Conservation (phyloP, 2,113 vertebrate genomes). For the Chionodraco myersi region DNA sequence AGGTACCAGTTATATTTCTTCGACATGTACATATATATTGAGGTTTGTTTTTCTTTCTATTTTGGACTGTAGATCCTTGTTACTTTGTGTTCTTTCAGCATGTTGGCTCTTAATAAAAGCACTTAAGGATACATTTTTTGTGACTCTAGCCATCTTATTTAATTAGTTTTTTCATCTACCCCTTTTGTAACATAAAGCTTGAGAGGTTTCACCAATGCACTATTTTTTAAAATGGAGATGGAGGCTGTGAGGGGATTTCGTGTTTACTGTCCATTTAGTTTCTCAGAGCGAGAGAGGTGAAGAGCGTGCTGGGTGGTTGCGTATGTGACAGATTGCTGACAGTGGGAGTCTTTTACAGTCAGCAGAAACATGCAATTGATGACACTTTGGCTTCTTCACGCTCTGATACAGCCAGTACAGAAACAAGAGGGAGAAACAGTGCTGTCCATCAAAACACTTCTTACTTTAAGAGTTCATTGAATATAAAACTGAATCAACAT, state of each 20-base stretch:
- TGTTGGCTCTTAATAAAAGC: no score
- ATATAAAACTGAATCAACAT: neutral
- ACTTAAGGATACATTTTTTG: no score
- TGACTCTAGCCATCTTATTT: no score
- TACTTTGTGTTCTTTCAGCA: no score
- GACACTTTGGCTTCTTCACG: constrained; percentile 48
- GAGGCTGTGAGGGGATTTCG: constrained; percentile 16
- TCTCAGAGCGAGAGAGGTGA: constrained; percentile 46
- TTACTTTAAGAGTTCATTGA: neutral
- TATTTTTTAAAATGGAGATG: constrained; percentile 7
- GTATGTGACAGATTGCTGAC: constrained; percentile 76
- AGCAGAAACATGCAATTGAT: constrained; percentile 68
- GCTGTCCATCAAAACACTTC: constrained; percentile 17
- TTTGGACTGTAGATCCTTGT: no score
- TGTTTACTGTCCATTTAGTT: constrained; percentile 29
- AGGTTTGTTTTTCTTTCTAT: no score
- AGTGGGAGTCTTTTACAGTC: constrained; percentile 69
- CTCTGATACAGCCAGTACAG: constrained; percentile 40
- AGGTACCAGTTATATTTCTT: no score
- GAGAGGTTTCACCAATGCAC: constrained; percentile 1
- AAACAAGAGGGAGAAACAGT: constrained; percentile 9
- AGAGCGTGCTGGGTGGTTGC: constrained; percentile 60
- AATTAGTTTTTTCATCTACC: no score
- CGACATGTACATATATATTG: no score
- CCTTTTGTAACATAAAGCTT: no score